phyloP scores from a whole-genome alignment of 2,888 invertebrate genomes.

The Sphinx pinastri region DNA sequence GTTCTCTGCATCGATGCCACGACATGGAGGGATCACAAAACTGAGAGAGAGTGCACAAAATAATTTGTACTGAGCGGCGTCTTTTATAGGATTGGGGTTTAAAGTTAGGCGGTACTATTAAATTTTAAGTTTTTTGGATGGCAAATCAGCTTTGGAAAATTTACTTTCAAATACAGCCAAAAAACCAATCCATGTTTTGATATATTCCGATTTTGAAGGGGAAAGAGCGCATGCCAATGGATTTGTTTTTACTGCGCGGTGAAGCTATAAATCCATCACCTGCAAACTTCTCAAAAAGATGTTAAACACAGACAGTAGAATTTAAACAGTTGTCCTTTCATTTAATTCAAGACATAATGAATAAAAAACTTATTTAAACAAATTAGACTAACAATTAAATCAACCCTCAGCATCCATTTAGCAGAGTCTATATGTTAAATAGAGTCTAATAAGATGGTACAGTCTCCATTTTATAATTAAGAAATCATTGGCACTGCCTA shows the following conservation, averaged over 20 bases:
- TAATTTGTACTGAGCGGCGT: no score
- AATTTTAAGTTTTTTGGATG: no score
- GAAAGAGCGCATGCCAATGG: background rate
- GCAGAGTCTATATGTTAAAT: background rate
- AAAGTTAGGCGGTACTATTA: no score
- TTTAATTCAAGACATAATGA: background rate
- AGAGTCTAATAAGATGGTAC: constrained; percentile 2
- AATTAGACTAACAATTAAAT: background rate
- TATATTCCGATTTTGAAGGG: background rate
- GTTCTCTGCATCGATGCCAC: no score
- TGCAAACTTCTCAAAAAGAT: background rate
- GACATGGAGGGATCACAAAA: no score
- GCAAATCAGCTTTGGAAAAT: background rate
- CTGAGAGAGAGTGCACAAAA: no score
- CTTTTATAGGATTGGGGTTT: no score
- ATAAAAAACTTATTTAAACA: background rate
- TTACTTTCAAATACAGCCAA: background rate
- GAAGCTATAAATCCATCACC: background rate
- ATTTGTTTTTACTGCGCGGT: background rate
- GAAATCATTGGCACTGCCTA: constrained; percentile 20
- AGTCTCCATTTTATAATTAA: constrained; percentile 6
- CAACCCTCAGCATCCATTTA: background rate
- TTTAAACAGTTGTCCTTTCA: background rate
- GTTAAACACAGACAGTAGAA: background rate
- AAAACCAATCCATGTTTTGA: background rate